Percentiles rank a stretch among this genome's conserved stretches.
Evolutionary conservation across 2,113 vertebrate genomes (phyloP).

Genomic region (Heloderma charlesbogerti): DNA sequence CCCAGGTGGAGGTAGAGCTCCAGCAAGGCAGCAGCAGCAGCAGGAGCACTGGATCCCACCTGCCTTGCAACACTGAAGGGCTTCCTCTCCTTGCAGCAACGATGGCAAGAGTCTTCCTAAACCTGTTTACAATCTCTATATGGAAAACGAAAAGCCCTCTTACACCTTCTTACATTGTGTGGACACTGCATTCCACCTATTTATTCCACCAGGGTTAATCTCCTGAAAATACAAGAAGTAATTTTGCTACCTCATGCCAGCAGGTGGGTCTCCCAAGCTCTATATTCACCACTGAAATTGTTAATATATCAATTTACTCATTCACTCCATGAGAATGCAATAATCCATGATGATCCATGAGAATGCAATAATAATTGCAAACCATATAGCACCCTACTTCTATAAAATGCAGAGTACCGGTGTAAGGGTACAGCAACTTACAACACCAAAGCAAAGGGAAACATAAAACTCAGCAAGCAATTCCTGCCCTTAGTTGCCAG

Average conservation of each 20-base stretch:
- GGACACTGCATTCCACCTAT: neutral
- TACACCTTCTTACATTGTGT: rapidly evolving
- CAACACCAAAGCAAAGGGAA: neutral
- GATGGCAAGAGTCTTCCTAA: too few relatives aligned
- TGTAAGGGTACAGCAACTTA: neutral
- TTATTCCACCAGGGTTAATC: neutral
- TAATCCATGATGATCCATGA: neutral
- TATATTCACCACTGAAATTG: neutral
- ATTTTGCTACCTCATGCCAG: neutral
- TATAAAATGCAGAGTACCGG: neutral
- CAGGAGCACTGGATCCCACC: too few relatives aligned
- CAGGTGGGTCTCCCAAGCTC: neutral
- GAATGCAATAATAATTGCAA: neutral
- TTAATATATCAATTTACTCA: neutral
- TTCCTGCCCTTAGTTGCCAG: neutral
- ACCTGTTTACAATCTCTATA: neutral
- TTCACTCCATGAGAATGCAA: neutral
- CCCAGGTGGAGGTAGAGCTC: too few relatives aligned
- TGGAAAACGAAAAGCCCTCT: neutral
- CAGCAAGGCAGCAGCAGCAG: too few relatives aligned
- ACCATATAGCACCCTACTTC: neutral
- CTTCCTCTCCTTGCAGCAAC: too few relatives aligned
- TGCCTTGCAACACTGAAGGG: too few relatives aligned
- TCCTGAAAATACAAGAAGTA: neutral
- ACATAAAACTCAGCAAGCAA: neutral